Percentiles rank a stretch among this genome's conserved stretches.
Evolutionary conservation across 2,888 invertebrate genomes (phyloP).

Genomic region (Thereva unica): DNA sequence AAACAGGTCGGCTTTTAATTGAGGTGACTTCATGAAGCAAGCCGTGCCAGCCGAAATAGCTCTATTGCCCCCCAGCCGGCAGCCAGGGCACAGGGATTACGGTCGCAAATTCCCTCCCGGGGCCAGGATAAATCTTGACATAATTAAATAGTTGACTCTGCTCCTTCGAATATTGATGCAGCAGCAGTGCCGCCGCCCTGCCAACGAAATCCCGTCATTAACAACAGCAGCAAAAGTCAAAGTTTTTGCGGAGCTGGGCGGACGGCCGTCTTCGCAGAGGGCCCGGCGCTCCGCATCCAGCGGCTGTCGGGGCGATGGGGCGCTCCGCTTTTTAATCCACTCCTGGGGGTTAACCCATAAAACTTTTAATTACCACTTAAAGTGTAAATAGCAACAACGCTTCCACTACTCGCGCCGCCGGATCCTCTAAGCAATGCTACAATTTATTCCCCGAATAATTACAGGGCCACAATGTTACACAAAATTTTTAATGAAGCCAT

Average conservation of each 20-base stretch:
- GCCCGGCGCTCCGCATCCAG: conserved; percentile 12
- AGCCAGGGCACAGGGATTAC: background rate
- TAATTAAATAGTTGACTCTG: conserved; percentile 34
- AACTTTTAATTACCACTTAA: conserved; percentile 43
- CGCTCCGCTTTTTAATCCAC: conserved; percentile 27
- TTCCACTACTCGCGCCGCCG: background rate
- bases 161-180: conserved; percentile 21
- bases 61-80: background rate
- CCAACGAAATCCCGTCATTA: background rate
- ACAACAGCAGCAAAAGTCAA: background rate
- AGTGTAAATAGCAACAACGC: conserved; percentile 39
- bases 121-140: conserved; percentile 16
- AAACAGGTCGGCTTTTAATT: conserved; percentile 32
- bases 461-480: conserved; percentile 42
- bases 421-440: conserved; percentile 26
- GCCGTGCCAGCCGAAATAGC: conserved; percentile 11
- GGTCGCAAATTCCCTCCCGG: conserved; percentile 2
- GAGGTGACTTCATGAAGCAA: conserved; percentile 14
- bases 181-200: background rate
- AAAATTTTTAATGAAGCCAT: conserved; percentile 45
- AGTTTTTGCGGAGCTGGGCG: background rate
- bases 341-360: conserved; percentile 36
- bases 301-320: background rate
- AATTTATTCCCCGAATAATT: conserved; percentile 43
- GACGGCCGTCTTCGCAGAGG: background rate